phyloP scores from a whole-genome alignment of 2,888 invertebrate genomes.

The Mythimna loreyi region DNA sequence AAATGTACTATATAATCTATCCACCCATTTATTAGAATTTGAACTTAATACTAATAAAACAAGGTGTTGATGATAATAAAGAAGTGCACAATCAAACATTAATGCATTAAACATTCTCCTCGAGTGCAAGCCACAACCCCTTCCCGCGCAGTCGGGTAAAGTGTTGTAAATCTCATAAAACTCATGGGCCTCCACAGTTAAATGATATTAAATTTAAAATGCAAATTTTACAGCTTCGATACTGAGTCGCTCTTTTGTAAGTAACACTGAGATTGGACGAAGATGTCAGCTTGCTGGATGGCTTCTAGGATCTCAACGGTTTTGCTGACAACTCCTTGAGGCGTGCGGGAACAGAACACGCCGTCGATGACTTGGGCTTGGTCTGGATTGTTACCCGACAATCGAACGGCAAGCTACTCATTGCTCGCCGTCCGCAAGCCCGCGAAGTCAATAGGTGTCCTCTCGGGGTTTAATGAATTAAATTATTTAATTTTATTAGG shows the following conservation, averaged over 20 bases:
- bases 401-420: too few species aligned
- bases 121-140: conserved; percentile 19
- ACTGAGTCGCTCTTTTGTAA: conserved; percentile 67
- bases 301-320: background rate
- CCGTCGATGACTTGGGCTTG: too few species aligned
- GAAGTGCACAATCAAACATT: background rate
- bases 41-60: background rate
- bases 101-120: conserved; percentile 32
- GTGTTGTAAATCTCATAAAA: conserved; percentile 50
- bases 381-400: too few species aligned
- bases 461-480: too few species aligned
- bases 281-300: conserved; percentile 38
- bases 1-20: too few species aligned
- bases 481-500: too few species aligned
- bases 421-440: too few species aligned
- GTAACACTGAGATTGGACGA: conserved; percentile 44
- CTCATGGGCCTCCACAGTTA: conserved; percentile 58
- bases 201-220: conserved; percentile 77
- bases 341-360: too few species aligned
- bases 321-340: too few species aligned
- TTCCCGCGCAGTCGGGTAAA: conserved; percentile 30
- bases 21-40: too few species aligned
- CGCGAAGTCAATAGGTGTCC: too few species aligned
- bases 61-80: conserved; percentile 18
- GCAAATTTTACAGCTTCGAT: conserved; percentile 73